Evolutionary conservation across 2,113 vertebrate species (phyloP).

Genomic region (Trichomycterus rosablanca): DNA sequence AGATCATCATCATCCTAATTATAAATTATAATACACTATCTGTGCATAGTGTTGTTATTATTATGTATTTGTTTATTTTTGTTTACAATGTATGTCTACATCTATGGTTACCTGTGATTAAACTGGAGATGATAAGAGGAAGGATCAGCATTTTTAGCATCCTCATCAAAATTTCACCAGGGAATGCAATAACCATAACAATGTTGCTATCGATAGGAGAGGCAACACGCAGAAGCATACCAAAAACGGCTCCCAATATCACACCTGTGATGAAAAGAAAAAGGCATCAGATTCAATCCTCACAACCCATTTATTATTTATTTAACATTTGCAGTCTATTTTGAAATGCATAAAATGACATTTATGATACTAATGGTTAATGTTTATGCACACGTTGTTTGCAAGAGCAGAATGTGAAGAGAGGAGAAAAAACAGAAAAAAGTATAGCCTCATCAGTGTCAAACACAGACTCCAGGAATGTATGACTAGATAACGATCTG

Average conservation of each 20-base stretch:
- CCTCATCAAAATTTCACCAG: conserved; percentile 97
- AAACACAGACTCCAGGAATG: conserved; percentile 7
- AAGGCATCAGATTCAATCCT: conserved; percentile 4
- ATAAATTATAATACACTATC: background rate
- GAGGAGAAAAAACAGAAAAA: too few relatives aligned
- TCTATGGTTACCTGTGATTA: conserved; percentile 85
- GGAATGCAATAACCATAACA: conserved; percentile 94
- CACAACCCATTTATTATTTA: conserved; percentile 18
- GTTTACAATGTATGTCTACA: conserved; percentile 25
- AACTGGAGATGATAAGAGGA: conserved; percentile 96
- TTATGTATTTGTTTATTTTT: too few relatives aligned
- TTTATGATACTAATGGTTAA: background rate
- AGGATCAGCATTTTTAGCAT: conserved; percentile 99
- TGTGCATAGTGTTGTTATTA: background rate
- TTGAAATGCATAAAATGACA: background rate
- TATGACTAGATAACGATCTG: conserved; percentile 10
- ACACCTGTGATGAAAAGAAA: conserved; percentile 72
- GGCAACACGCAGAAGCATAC: conserved; percentile 83
- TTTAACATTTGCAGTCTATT: background rate
- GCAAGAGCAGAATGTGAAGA: too few relatives aligned
- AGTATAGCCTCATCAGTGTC: too few relatives aligned
- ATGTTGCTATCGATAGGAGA: conserved; percentile 90
- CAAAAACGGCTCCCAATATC: conserved; percentile 84
- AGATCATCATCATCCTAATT: background rate
- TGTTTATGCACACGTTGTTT: background rate